Conservation (phyloP, 2,797 vertebrate species). For the Onychomys arenicola region DNA sequence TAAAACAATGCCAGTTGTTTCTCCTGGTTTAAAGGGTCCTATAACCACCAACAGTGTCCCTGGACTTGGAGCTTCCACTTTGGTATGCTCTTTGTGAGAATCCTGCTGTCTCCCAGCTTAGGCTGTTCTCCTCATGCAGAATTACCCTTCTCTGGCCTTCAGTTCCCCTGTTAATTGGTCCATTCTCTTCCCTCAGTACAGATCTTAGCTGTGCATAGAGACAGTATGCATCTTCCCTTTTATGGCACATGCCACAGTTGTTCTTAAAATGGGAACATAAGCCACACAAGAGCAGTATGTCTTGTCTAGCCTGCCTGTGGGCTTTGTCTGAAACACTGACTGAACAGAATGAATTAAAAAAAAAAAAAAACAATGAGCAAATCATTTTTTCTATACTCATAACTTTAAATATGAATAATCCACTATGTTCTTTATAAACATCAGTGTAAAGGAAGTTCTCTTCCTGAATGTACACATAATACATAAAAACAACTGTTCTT, state of each 20-base stretch:
- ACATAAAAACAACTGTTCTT: not conserved
- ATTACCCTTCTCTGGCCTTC: not conserved
- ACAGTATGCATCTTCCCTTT: not conserved
- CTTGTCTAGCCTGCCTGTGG: not conserved
- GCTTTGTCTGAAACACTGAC: not conserved
- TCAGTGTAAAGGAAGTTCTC: not conserved
- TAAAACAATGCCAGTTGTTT: not conserved
- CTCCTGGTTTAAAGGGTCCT: not conserved
- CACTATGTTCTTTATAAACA: not conserved
- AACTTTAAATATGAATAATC: not conserved
- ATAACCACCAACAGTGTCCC: not conserved
- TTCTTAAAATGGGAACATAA: not conserved
- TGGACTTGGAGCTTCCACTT: not conserved
- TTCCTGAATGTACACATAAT: not conserved
- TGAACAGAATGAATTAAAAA: not conserved
- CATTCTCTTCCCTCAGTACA: not conserved
- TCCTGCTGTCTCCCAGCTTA: not conserved
- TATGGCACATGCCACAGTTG: accelerated
- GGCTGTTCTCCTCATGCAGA: not conserved
- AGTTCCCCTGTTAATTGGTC: not conserved
- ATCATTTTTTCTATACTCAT: not conserved
- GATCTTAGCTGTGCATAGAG: not conserved
- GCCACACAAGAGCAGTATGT: not conserved
- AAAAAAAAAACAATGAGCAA: not conserved
- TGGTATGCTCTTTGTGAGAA: not conserved